Conservation (phyloP, 2,888 invertebrate species). For the Catocala fraxini region DNA sequence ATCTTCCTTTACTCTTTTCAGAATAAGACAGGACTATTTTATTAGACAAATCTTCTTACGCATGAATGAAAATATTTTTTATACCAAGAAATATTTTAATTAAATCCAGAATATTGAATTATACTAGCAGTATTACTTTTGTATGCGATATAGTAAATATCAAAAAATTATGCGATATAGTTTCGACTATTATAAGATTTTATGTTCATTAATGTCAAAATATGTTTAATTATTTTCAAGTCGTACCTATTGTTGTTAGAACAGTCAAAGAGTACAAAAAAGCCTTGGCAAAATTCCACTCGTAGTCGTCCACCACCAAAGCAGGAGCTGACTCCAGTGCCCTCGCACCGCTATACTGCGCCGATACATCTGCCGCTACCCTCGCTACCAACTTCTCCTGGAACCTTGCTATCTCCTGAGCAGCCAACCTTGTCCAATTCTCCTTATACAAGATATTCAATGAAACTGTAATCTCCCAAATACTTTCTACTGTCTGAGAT, state of each 20-base stretch:
- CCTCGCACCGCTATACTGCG: slow-evolving; percentile 81
- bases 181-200: too few species aligned
- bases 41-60: too few species aligned
- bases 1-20: background rate
- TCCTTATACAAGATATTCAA: slow-evolving; percentile 95
- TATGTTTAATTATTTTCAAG: background rate
- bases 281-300: slow-evolving; percentile 96
- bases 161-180: too few species aligned
- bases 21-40: background rate
- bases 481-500: slow-evolving; percentile 93
- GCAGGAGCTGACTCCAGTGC: slow-evolving; percentile 81
- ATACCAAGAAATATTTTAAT: too few species aligned
- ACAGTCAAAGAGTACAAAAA: slow-evolving; percentile 98
- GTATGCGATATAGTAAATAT: too few species aligned
- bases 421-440: slow-evolving; percentile 95
- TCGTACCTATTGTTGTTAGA: slow-evolving; percentile 95
- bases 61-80: too few species aligned
- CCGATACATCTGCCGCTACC: slow-evolving; percentile 92
- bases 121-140: too few species aligned
- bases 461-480: slow-evolving; percentile 96
- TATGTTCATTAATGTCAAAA: too few species aligned
- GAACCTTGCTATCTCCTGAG: slow-evolving; percentile 90
- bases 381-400: slow-evolving; percentile 94
- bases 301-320: slow-evolving; percentile 88
- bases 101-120: too few species aligned